These are phyloP conservation scores for Entomobrya multifasciata DNA, from an alignment of 2,888 invertebrate genomes.

Conservation along the genomic window DNA sequence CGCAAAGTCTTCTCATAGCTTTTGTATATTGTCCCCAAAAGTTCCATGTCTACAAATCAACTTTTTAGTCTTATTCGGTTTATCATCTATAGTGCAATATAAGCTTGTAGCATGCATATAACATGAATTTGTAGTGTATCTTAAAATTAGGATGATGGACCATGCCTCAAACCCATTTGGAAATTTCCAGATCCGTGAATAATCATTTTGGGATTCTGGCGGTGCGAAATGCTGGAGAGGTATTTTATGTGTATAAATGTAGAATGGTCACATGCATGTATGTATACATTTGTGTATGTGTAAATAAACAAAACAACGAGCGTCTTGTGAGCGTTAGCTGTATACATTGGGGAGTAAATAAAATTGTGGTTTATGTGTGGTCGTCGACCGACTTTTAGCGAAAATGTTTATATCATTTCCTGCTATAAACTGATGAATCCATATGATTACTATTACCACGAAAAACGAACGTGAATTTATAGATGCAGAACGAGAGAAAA, in stretches of 20 bases:
- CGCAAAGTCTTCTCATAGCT: no score
- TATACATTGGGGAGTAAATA: conserved; percentile 4
- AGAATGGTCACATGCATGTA: background rate
- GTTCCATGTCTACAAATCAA: no score
- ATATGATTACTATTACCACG: background rate
- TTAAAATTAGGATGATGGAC: no score
- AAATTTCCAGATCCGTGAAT: conserved; percentile 21
- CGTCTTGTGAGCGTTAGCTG: conserved; percentile 26
- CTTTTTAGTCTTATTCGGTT: background rate
- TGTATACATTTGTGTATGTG: background rate
- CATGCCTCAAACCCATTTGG: conserved; percentile 19
- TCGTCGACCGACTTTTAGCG: background rate
- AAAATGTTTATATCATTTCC: no score
- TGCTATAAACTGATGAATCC: conserved; percentile 39
- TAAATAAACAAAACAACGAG: background rate
- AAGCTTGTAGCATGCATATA: no score
- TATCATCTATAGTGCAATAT: no score
- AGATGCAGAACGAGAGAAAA: background rate
- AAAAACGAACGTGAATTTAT: background rate
- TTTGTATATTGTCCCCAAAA: no score
- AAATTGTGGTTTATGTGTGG: conserved; percentile 23
- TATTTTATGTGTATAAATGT: no score
- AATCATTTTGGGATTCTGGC: conserved; percentile 38
- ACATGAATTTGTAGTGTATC: no score
- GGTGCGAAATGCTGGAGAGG: no score